Evolutionary conservation across 1,140 invertebrate species (phyloP).

Genomic region (Leguminivora glycinivorella): DNA sequence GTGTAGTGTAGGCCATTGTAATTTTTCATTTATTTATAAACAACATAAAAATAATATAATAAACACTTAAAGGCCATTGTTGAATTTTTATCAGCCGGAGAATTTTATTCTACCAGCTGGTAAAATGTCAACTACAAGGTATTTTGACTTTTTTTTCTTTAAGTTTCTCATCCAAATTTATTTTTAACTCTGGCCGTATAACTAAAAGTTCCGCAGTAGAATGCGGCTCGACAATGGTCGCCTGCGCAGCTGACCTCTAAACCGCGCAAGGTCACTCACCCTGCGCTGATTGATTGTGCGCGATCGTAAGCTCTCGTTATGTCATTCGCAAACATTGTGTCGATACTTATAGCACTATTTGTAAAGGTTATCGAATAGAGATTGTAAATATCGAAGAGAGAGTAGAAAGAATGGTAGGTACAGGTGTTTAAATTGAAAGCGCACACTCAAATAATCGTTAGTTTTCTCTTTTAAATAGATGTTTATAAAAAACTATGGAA

Average conservation of each 20-base stretch:
- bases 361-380: background rate
- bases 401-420: no score
- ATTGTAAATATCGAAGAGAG: background rate
- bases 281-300: conserved; percentile 18
- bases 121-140: no score
- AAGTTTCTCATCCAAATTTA: background rate
- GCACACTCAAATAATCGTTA: no score
- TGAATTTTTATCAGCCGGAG: no score
- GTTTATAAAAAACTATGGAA: no score
- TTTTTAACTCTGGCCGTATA: background rate
- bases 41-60: no score
- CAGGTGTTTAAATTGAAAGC: no score
- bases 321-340: conserved; percentile 9
- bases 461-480: no score
- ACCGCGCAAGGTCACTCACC: conserved; percentile 16
- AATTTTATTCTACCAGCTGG: no score
- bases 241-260: conserved; percentile 14
- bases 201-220: background rate
- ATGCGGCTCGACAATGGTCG: conserved; percentile 7
- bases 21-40: no score
- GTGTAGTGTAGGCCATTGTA: no score
- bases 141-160: background rate
- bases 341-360: background rate
- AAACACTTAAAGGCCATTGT: no score
- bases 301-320: conserved; percentile 12